A percentile compares a stretch with the other conserved stretches of the same genome.
phyloP scores from a whole-genome alignment of 30 jellyfish, hydroid and myxozoan species.

The Aurelia aurita complex sp. Pacific region DNA sequence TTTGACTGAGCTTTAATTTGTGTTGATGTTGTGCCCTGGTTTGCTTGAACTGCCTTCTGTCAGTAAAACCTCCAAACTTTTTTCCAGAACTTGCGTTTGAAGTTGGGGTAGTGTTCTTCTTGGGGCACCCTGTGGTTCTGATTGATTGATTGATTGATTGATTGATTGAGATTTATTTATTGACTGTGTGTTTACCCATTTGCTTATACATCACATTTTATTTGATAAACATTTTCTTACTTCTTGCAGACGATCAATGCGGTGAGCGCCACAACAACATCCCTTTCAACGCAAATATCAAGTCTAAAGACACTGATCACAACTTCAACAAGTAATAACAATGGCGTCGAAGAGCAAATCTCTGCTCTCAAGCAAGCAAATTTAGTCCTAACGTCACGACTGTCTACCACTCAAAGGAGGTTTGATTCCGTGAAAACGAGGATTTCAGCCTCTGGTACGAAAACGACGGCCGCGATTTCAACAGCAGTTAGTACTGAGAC shows the following conservation, averaged over 20 bases:
- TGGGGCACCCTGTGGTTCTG: no score
- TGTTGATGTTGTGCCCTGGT: no score
- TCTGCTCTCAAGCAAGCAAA: slow-evolving; percentile 72
- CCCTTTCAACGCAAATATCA: slow-evolving; percentile 43
- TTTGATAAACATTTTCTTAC: no score
- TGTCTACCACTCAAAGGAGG: slow-evolving; percentile 77
- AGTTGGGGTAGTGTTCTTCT: no score
- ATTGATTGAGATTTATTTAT: no score
- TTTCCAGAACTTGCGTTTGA: no score
- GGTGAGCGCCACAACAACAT: slow-evolving; percentile 31
- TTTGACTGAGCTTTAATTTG: no score
- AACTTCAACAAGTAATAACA: slow-evolving; percentile 55
- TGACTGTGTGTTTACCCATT: no score
- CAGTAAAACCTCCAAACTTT: no score
- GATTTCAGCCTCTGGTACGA: slow-evolving; percentile 41
- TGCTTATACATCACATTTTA: no score
- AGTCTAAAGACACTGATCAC: slow-evolving; percentile 43
- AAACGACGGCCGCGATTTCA: slow-evolving; percentile 56
- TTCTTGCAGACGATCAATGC: slow-evolving; percentile 30
- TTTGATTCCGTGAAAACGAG: slow-evolving; percentile 50
- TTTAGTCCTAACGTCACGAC: slow-evolving; percentile 49
- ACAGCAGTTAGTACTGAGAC: slow-evolving; percentile 47
- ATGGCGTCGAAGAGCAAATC: slow-evolving; percentile 89
- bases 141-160: no score
- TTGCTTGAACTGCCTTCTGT: no score